Evolutionary conservation across 2,113 vertebrate genomes (phyloP).

Genomic region (Callopanchax toddi): DNA sequence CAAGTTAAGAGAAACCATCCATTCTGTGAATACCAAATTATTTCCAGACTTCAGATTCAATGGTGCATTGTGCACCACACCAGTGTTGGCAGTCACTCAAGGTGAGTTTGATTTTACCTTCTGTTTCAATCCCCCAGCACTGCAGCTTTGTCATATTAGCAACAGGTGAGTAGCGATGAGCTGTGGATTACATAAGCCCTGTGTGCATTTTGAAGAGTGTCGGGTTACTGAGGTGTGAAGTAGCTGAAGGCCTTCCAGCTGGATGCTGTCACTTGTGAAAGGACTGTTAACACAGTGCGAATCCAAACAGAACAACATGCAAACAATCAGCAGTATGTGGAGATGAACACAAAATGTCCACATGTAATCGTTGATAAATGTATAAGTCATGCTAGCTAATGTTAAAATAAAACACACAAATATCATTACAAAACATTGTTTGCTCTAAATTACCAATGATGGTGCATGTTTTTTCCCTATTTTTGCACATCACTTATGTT

Average conservation of each 20-base stretch:
- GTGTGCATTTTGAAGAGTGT: constrained; percentile 3
- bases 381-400: no score
- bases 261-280: constrained; percentile 2
- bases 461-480: no score
- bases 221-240: constrained; percentile 3
- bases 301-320: background rate
- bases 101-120: background rate
- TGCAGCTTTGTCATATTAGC: background rate
- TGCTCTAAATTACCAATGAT: no score
- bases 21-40: background rate
- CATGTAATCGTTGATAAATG: no score
- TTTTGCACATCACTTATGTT: no score
- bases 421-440: no score
- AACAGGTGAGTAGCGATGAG: constrained; percentile 3
- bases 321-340: background rate
- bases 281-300: background rate
- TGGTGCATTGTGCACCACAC: background rate
- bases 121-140: background rate
- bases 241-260: constrained; percentile 1
- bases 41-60: background rate
- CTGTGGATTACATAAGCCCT: background rate
- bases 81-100: constrained; percentile 1
- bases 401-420: background rate
- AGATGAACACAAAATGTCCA: background rate
- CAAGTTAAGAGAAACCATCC: no score